phyloP scores from a whole-genome alignment of 2,797 vertebrate genomes.

The Odontamblyopus rebecca region DNA sequence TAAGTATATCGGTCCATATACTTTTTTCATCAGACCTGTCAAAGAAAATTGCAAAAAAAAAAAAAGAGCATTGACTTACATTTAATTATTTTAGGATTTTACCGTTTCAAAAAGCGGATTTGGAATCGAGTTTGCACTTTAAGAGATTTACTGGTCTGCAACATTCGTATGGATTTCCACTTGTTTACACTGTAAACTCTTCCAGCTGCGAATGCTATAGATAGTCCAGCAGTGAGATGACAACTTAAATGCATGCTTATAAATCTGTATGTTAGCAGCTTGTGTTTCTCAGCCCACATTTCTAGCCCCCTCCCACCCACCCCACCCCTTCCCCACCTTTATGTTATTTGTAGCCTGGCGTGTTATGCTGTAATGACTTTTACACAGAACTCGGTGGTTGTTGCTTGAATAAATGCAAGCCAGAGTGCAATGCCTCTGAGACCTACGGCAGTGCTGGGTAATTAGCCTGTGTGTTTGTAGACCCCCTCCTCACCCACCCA shows the following conservation, averaged over 20 bases:
- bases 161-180: neutral
- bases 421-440: slow-evolving; percentile 77
- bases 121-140: neutral
- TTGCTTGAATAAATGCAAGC: slow-evolving; percentile 72
- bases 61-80: neutral
- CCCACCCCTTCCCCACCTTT: slow-evolving; percentile 22
- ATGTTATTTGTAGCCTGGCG: slow-evolving; percentile 52
- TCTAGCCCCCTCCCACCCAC: neutral
- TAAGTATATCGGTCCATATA: neutral
- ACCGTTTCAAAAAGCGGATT: neutral
- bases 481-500: slow-evolving; percentile 22
- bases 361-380: slow-evolving; percentile 80
- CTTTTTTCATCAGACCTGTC: neutral
- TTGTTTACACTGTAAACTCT: neutral
- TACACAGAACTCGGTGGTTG: slow-evolving; percentile 69
- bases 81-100: neutral
- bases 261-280: slow-evolving; percentile 6
- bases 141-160: neutral
- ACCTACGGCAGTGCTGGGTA: slow-evolving; percentile 73
- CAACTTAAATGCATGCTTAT: neutral
- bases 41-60: neutral
- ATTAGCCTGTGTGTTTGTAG: slow-evolving; percentile 79
- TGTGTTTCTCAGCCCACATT: slow-evolving; percentile 30
- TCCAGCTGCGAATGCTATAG: slow-evolving; percentile 5
- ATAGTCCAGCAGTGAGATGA: slow-evolving; percentile 29